Evolutionary conservation across 37 sponge, comb jelly and placozoan genomes (phyloP), one percentile per base, ranked within the genome.

Genomic region (Crambe crambe): DNA sequence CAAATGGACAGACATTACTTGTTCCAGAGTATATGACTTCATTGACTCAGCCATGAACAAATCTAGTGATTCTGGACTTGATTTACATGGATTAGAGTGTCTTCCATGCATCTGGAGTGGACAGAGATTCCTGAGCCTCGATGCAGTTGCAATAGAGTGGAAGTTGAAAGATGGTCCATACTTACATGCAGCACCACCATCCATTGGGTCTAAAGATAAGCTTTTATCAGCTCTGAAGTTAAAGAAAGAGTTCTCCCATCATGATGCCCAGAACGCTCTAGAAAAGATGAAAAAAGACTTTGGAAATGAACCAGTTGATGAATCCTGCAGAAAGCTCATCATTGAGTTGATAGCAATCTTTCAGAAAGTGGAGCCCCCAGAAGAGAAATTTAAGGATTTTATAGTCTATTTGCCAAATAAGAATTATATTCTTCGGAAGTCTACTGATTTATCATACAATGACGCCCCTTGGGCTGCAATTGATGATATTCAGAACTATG

Each of bases 71-170:
- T 8, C 40, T 36, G 29, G 5, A 30, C 41, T 42, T 1, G 42
- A 76, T 39, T 27, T 70, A 51, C 17, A 54, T 22, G 76, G 54
- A 26, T 25, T 85, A 1, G 12, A 4, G 40, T 30, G 20, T 15
- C 15, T 62, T 8, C 25, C 64, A 10, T 85, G 74, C 37, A 68
- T 89, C 23, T 89, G 84, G 84, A 89, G 73, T 78, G 84, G 75
- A 39, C 37, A 74, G 56, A 5, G 54, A 15, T 89, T 89, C 51
- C 20, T 89, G 18, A 27, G 0, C n/a, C 59, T 42, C 17, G 34
- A 58, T 12, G 23, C 23, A 12, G 64, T 89, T 17, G 73, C 84
- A n/a, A 56, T 15, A 56, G 22, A 67, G 0, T 83, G 79, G 79
- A 70, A 29, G 10, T 26, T 41, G 8, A 42, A 82, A 0, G 40